Evolutionary conservation across 2,797 vertebrate species (phyloP), one percentile per base, ranked within the genome.

Genomic region (Octomys mimax): DNA sequence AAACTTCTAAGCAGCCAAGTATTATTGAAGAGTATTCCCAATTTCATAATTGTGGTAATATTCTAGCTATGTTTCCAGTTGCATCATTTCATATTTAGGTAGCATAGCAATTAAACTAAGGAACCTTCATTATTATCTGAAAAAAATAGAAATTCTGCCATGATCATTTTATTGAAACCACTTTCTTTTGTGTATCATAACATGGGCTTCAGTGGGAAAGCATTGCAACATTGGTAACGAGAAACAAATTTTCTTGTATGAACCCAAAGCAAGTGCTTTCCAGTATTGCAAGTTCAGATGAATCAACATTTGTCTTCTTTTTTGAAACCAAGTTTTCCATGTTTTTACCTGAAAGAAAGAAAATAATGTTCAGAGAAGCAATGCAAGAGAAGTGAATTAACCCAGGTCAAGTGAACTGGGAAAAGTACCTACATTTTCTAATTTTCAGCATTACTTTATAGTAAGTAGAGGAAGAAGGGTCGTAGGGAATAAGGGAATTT

Each of bases 291-390:
- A 7, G 4, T 28, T 84, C 46, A 68, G 61, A 61, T 4, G 31
- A 62, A 31, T 97, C 90, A 96, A 84, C 96, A 97, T 86, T 96
- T 97, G 13, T 95, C 93, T 28, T 94, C 82, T 64, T 97, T 81
- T 88, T 90, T 92, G 66, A 97, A 66, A 73, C 85, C 88, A 88
- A 97, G 73, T 36, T 97, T 96, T 68, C 96, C 90, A 36, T 81
- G 93, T 95, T 42, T 78, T 93, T 83, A 68, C 71, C 97, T 98
- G 85, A 75, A 97, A 97, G 39, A 95, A 90, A 89, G 70, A 70
- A 83, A 6, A 2, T 28, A 39, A 39, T 39, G 5, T 18, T 96
- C 16, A 94, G 66, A 89, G 24, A 92, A 85, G 18, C 91, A 89
- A 19, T 31, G 16, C 4, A 87, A 16, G 59, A n/a, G 54, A 94